Evolutionary conservation across 2,113 vertebrate genomes (phyloP).

Genomic region (Neogobius melanostomus): DNA sequence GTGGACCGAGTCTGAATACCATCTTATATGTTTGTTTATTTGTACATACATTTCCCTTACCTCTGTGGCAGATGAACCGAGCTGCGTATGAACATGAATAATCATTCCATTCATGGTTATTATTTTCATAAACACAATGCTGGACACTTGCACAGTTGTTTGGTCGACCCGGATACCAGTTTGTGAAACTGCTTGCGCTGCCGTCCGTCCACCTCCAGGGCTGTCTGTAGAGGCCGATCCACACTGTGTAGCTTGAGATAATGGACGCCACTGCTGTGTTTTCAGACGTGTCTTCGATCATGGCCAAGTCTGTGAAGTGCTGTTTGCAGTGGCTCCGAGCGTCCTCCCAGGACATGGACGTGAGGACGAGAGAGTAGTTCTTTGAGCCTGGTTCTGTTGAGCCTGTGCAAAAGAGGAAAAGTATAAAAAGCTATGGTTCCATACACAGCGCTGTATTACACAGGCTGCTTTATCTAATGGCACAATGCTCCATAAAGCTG

Average conservation of each 20-base stretch:
- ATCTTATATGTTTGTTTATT: no score
- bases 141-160: background rate
- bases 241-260: background rate
- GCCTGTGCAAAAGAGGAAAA: background rate
- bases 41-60: no score
- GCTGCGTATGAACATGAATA: no score
- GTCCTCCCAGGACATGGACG: background rate
- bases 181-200: background rate
- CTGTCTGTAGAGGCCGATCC: background rate
- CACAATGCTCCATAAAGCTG: no score
- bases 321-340: background rate
- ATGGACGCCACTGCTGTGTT: background rate
- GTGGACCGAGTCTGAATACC: no score
- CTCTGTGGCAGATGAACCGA: background rate
- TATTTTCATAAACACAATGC: background rate
- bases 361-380: background rate
- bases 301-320: background rate
- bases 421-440: background rate
- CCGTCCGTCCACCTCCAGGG: background rate
- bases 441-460: no score
- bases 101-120: background rate
- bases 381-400: background rate
- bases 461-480: no score
- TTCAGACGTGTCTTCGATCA: background rate
- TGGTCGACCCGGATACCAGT: background rate